These are phyloP conservation scores for Ailuropoda melanoleuca DNA, from an alignment of 2,113 vertebrate genomes.

Conservation along the genomic window DNA sequence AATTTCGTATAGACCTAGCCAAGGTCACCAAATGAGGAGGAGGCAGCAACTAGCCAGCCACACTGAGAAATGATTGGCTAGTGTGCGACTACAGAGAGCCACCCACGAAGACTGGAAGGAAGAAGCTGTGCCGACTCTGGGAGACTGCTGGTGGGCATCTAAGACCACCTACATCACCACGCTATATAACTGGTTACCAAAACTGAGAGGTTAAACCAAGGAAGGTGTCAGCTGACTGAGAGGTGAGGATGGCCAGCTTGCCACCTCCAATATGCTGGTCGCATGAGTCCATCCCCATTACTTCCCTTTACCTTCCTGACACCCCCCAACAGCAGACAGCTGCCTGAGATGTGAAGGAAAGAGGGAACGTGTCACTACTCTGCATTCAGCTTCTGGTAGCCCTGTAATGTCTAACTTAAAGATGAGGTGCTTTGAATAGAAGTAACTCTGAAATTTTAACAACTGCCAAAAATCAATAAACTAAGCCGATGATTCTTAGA, in stretches of 20 bases:
- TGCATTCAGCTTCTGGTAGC: neutral
- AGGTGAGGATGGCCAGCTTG: neutral
- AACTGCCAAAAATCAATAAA: slow-evolving; percentile 24
- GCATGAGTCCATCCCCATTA: neutral
- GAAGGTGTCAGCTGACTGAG: neutral
- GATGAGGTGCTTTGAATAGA: neutral
- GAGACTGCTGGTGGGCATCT: too few relatives aligned
- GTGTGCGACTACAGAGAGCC: neutral
- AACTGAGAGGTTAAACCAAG: neutral
- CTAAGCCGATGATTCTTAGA: neutral
- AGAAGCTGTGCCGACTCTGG: fast-evolving
- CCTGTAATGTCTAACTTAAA: neutral
- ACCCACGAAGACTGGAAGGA: neutral
- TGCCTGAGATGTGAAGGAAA: neutral
- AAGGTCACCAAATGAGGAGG: neutral
- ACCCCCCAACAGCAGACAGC: neutral
- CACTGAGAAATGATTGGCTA: neutral
- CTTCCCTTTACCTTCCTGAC: neutral
- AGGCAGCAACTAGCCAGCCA: neutral
- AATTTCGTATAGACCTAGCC: neutral
- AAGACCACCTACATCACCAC: neutral
- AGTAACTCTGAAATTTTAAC: neutral
- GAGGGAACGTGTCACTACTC: neutral
- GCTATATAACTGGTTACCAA: neutral
- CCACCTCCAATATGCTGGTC: neutral